Conservation (phyloP, 2,797 vertebrate genomes). For the Morelia viridis region DNA sequence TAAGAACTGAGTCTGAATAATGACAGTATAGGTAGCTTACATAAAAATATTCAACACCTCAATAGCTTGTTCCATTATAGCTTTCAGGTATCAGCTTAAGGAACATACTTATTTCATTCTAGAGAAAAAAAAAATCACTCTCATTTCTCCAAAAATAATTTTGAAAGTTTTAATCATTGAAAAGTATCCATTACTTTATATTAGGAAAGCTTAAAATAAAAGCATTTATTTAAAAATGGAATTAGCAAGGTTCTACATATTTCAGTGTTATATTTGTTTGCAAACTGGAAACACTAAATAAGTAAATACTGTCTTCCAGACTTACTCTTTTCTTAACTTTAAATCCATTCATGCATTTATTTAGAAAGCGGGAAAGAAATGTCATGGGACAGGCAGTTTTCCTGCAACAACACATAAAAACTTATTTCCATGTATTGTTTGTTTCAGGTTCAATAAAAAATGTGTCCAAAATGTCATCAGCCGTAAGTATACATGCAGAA, state of each 20-base stretch:
- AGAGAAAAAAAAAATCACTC: conserved; percentile 54
- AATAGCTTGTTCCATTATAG: background rate
- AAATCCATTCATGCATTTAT: background rate
- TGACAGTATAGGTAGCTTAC: background rate
- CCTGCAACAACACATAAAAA: background rate
- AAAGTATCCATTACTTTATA: conserved; percentile 23
- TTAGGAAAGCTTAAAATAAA: conserved; percentile 14
- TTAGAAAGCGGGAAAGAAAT: background rate
- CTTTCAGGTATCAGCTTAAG: conserved; percentile 28
- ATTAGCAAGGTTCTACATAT: conserved; percentile 13
- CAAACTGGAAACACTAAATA: background rate
- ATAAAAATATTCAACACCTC: background rate
- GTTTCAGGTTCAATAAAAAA: conserved; percentile 3
- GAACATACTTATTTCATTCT: conserved; percentile 32
- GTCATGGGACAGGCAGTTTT: conserved; percentile 4
- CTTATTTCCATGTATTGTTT: conserved; percentile 19
- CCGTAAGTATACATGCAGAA: conserved; percentile 15
- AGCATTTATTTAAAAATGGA: conserved; percentile 13
- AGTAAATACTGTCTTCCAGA: background rate
- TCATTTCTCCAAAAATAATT: conserved; percentile 40
- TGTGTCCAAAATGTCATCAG: background rate
- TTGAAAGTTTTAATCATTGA: conserved; percentile 40
- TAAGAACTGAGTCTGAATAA: background rate
- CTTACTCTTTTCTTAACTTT: background rate
- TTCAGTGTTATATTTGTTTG: background rate